Conservation (phyloP, 2,797 vertebrate genomes). For the Margarornis squamiger region DNA sequence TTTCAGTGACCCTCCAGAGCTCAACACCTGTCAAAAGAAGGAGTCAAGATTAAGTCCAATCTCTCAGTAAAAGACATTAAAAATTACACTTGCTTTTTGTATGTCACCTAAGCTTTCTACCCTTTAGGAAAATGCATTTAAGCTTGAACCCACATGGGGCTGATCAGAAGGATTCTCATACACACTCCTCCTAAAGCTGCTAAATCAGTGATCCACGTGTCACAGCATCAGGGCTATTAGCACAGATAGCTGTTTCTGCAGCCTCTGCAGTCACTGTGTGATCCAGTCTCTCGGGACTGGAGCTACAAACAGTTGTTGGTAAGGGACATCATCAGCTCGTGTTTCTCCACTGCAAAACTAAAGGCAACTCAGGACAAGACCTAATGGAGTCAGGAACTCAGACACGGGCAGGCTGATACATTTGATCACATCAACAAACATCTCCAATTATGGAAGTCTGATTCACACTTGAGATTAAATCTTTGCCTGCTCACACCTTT, state of each 20-base stretch:
- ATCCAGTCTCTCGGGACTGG: neutral
- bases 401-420: neutral
- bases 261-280: neutral
- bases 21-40: constrained; percentile 71
- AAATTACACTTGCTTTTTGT: neutral
- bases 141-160: neutral
- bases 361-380: neutral
- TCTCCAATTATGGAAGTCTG: neutral
- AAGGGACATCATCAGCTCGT: neutral
- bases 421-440: neutral
- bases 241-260: neutral
- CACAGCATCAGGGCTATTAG: neutral
- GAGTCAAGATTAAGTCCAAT: neutral
- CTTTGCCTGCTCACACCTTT: neutral
- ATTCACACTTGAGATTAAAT: neutral
- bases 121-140: neutral
- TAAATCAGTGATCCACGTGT: neutral
- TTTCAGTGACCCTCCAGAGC: constrained; percentile 76
- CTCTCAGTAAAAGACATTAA: neutral
- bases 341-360: neutral
- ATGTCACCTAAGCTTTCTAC: neutral
- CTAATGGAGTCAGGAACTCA: neutral
- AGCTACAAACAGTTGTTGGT: neutral
- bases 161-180: neutral
- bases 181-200: neutral